Base-by-base conservation (phyloP, 92 coral and sea anemone species). In the Umimayanthus chanpuru region DNA sequence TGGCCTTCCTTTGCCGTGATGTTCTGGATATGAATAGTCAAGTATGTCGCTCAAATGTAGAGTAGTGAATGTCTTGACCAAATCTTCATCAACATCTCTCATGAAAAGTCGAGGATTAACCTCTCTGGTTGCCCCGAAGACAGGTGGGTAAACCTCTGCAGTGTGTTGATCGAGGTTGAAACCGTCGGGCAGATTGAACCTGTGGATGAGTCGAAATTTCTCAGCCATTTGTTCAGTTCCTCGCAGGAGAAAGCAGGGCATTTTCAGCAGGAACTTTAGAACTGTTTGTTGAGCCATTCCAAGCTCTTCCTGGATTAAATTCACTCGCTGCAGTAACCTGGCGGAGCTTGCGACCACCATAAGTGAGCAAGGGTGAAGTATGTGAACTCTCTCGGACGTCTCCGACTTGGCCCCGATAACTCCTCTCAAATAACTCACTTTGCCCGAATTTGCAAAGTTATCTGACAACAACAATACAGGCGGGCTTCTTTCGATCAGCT, bases 81-180 rank as follows among this genome's bases (percentile, higher is more conserved):
- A 78, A 6, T 86, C 80, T 49, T 93, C 93, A 82, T 84, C 95
- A 50, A 89, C 91, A 50, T 88, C 89, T 71, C 74, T 89, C 26
- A 65, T 90, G 70, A 88, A 91, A 28, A 94, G 77, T 70, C 88
- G 92, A 26, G 95, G 93, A 86, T 94, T 86, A 12, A 91, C 29
- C 29, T 77, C 74, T 77, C 80, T 81, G 8, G 82, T 65, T 58
- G 88, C 72, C 20, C 76, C 81, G 70, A 75, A 93, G 7, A 94
- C 92, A 36, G 94, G 93, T 4, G 98, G 98, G 65, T 85, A 91
- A 4, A 94, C 87, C 44, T 88, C 90, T 23, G 96, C 98, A 71
- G 98, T 93, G 89, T 94, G 98, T 39, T 88, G 88, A 83, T 94
- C 98, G 7, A 93, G 85, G 83, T 81, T 89, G 90, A 90, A 94